Evolutionary conservation across 2,888 invertebrate genomes (phyloP).

Genomic region (Rhagophthalmus giganteus): DNA sequence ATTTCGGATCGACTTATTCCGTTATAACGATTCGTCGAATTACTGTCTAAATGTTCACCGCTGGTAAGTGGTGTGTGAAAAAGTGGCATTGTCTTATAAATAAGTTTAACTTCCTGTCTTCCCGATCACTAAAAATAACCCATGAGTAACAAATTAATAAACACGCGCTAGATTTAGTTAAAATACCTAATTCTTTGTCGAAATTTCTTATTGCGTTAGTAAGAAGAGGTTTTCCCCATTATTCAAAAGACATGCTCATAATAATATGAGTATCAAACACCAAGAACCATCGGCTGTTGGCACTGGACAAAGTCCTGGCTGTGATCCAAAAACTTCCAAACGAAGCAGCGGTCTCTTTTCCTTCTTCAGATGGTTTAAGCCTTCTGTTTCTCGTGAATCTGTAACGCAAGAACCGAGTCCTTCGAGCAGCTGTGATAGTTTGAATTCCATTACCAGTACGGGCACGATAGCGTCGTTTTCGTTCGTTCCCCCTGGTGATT

Average conservation of each 20-base stretch:
- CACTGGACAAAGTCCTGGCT: constrained; percentile 52
- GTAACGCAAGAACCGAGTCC: constrained; percentile 44
- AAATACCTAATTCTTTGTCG: constrained; percentile 12
- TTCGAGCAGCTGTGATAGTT: constrained; percentile 63
- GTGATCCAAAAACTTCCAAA: constrained; percentile 52
- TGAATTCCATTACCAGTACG: constrained; percentile 71
- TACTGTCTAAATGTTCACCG: constrained; percentile 25
- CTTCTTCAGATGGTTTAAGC: constrained; percentile 74
- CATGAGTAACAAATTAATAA: constrained; percentile 30
- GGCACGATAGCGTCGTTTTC: constrained; percentile 75
- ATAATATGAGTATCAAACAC: constrained; percentile 47
- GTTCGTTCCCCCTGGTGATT: constrained; percentile 63
- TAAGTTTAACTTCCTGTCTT: background rate
- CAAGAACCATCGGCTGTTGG: constrained; percentile 40
- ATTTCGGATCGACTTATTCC: too few relatives aligned
- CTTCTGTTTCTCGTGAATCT: constrained; percentile 53
- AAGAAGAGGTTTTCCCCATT: constrained; percentile 32
- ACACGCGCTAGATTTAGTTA: constrained; percentile 16
- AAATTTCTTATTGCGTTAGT: constrained; percentile 2
- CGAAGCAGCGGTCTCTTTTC: constrained; percentile 61
- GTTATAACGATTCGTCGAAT: too few relatives aligned
- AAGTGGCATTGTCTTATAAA: constrained; percentile 1
- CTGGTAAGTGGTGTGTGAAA: constrained; percentile 35
- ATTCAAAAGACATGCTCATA: constrained; percentile 31
- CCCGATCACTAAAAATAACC: constrained; percentile 30